Evolutionary conservation across 2,888 invertebrate species (phyloP).

Genomic region (Apamea sordens): DNA sequence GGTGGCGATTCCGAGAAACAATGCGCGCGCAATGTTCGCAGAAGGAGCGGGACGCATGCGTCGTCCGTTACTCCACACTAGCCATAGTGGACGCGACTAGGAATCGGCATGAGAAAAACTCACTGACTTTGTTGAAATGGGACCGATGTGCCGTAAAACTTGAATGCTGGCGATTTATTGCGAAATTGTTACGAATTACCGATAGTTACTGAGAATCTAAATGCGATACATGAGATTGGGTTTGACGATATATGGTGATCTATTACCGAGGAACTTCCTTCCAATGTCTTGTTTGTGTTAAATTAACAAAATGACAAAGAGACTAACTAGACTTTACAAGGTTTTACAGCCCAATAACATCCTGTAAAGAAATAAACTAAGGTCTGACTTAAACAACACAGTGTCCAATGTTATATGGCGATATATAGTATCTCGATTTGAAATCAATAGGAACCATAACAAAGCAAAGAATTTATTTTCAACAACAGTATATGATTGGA

Average conservation of each 20-base stretch:
- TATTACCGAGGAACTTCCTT: conserved; percentile 25
- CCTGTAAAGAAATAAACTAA: not conserved
- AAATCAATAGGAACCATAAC: conserved; percentile 8
- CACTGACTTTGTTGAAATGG: conserved; percentile 86
- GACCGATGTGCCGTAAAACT: conserved; percentile 80
- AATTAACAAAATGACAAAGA: conserved; percentile 3
- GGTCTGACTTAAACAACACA: not conserved
- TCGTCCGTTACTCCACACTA: conserved; percentile 83
- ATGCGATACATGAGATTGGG: conserved; percentile 54
- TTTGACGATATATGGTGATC: conserved; percentile 58
- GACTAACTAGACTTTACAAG: not conserved
- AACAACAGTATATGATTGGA: conserved; percentile 27
- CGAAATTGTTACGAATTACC: conserved; percentile 84
- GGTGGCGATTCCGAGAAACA: conserved; percentile 87
- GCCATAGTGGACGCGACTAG: conserved; percentile 83
- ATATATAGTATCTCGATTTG: no score
- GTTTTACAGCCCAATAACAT: conserved; percentile 10
- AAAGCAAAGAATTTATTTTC: conserved; percentile 15
- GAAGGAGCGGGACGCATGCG: conserved; percentile 85
- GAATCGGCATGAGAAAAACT: conserved; percentile 87
- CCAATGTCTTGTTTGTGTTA: conserved; percentile 1
- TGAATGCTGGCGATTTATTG: conserved; percentile 82
- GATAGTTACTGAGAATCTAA: conserved; percentile 78
- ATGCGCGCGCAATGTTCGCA: conserved; percentile 84
- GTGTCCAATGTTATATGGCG: not conserved